phyloP scores from a whole-genome alignment of 2,888 invertebrate species.

The Synanthedon tipuliformis region DNA sequence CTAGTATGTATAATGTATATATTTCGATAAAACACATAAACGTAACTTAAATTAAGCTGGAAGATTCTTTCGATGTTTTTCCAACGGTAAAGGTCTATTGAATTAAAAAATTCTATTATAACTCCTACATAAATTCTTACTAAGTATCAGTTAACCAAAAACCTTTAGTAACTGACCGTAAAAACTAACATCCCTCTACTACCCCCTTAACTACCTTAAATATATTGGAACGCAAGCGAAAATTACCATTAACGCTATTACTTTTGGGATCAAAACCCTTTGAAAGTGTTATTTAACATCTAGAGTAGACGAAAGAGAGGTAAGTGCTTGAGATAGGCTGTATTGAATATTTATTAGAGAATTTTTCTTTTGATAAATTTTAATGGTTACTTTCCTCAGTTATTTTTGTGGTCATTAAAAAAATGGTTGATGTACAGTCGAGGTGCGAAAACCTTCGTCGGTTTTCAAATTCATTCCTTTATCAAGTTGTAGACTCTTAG shows the following conservation, averaged over 20 bases:
- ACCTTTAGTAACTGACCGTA: constrained; percentile 2
- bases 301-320: background rate
- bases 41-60: no score
- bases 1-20: no score
- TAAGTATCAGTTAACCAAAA: background rate
- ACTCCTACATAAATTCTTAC: background rate
- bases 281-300: background rate
- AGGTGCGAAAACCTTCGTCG: no score
- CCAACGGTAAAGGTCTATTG: no score
- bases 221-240: background rate
- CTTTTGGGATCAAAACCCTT: background rate
- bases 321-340: background rate
- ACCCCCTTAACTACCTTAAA: constrained; percentile 1
- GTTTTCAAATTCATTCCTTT: no score
- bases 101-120: no score
- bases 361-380: constrained; percentile 1
- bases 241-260: background rate
- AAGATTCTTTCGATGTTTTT: no score
- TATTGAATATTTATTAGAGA: constrained; percentile 2
- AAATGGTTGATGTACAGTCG: no score
- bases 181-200: constrained; percentile 1
- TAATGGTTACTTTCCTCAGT: background rate
- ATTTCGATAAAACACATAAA: no score
- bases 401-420: no score
- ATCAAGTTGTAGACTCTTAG: no score